Evolutionary conservation across 1,140 invertebrate genomes (phyloP).

Genomic region (Drosophila equinoxialis): DNA sequence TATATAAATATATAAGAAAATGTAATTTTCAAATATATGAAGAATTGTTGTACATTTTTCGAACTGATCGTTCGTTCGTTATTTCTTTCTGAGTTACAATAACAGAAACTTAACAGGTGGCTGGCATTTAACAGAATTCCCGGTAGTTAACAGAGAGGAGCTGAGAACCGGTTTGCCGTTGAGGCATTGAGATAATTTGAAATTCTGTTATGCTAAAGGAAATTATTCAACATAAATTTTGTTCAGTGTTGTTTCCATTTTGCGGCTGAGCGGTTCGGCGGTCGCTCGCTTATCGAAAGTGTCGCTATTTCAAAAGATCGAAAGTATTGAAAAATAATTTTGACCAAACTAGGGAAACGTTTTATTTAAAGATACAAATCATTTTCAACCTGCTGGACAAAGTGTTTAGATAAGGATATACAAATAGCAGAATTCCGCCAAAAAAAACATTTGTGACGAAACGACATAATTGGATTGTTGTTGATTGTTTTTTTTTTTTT

Average conservation of each 20-base stretch:
- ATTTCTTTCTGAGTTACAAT: background rate
- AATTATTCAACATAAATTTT: background rate
- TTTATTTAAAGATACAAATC: background rate
- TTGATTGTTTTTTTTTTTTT: background rate
- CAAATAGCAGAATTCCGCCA: too few relatives aligned
- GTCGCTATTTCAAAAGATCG: background rate
- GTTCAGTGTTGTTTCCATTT: background rate
- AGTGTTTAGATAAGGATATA: background rate
- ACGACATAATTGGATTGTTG: background rate
- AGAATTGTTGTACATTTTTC: too few relatives aligned
- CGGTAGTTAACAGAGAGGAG: background rate
- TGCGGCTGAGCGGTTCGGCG: background rate
- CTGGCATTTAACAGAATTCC: background rate
- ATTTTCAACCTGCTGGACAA: background rate
- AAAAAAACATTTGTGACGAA: too few relatives aligned
- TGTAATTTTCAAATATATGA: too few relatives aligned
- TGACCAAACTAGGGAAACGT: background rate
- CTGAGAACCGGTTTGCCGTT: too few relatives aligned
- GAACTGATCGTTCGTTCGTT: background rate
- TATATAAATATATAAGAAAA: too few relatives aligned
- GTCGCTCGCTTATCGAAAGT: conserved; percentile 6
- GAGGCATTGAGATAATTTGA: too few relatives aligned
- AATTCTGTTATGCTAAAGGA: too few relatives aligned
- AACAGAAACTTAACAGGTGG: conserved; percentile 6
- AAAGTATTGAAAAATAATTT: background rate